Conservation (phyloP, 2,888 invertebrate species). For the Apotomis capreana region DNA sequence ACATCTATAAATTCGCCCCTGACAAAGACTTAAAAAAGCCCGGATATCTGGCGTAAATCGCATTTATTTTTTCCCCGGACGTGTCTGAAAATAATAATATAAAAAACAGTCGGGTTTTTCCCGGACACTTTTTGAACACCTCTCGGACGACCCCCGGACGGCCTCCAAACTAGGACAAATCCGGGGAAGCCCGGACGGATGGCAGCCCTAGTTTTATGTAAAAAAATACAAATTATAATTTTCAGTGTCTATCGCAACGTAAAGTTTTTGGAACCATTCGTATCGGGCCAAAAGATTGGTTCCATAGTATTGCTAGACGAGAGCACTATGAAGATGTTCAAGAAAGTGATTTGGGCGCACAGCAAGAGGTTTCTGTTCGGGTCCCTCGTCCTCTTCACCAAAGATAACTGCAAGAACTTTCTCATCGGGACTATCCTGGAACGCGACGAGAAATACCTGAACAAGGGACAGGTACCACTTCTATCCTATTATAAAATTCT, state of each 20-base stretch:
- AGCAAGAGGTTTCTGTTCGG: conserved; percentile 87
- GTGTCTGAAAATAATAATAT: too few species aligned
- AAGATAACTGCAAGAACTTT: conserved; percentile 86
- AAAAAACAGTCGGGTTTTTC: too few species aligned
- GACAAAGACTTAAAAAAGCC: too few species aligned
- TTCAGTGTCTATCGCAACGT: conserved; percentile 72
- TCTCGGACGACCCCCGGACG: too few species aligned
- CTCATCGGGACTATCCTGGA: conserved; percentile 87
- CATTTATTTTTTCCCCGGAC: too few species aligned
- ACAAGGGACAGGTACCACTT: conserved; percentile 61
- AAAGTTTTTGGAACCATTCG: conserved; percentile 64
- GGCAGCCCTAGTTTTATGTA: too few species aligned
- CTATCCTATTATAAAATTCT: not conserved
- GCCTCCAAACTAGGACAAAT: too few species aligned
- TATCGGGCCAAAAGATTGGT: conserved; percentile 66
- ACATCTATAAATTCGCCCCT: too few species aligned
- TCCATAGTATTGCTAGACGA: conserved; percentile 61
- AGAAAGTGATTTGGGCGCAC: conserved; percentile 68
- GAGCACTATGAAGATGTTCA: conserved; percentile 55
- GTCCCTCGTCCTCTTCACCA: conserved; percentile 87
- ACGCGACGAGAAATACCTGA: conserved; percentile 68
- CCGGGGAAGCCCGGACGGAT: too few species aligned
- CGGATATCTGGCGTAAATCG: too few species aligned
- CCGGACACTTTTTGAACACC: too few species aligned
- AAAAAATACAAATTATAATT: not conserved